Percentiles rank a stretch among this genome's conserved stretches.
phyloP scores from a whole-genome alignment of 2,797 vertebrate genomes.

The Falco cherrug region DNA sequence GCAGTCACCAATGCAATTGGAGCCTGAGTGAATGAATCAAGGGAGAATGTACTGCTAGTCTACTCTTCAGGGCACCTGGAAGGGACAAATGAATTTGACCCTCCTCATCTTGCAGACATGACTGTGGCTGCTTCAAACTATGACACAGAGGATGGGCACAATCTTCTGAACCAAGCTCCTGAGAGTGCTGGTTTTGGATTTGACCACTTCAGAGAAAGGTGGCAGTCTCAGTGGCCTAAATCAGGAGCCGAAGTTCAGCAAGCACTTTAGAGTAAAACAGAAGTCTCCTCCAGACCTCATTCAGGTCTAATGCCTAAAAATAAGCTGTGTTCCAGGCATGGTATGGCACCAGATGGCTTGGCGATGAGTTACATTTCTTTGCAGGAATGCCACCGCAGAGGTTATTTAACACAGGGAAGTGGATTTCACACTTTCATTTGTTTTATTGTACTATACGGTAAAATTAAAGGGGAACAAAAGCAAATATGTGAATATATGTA shows the following conservation, averaged over 20 bases:
- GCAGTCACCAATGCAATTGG: neutral
- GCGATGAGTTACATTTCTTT: neutral
- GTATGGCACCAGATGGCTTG: neutral
- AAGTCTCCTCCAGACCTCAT: neutral
- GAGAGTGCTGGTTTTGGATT: neutral
- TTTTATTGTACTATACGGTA: neutral
- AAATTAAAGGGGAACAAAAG: neutral
- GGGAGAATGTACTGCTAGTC: neutral
- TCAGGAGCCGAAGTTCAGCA: neutral
- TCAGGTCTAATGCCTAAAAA: neutral
- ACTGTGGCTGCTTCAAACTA: neutral
- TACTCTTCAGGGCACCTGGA: neutral
- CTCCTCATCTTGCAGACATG: neutral
- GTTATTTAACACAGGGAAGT: neutral
- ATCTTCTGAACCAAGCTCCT: neutral
- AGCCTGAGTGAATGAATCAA: neutral
- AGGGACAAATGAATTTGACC: neutral
- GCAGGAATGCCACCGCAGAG: neutral
- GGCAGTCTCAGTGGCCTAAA: neutral
- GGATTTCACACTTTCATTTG: neutral
- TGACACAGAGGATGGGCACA: accelerated
- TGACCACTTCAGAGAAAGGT: neutral
- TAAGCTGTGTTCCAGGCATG: neutral
- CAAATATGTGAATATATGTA: neutral
- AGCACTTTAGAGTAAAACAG: neutral